Percentiles rank a stretch among this genome's conserved stretches.
phyloP scores from a whole-genome alignment of 2,797 vertebrate species.

The Malurus leucopterus region DNA sequence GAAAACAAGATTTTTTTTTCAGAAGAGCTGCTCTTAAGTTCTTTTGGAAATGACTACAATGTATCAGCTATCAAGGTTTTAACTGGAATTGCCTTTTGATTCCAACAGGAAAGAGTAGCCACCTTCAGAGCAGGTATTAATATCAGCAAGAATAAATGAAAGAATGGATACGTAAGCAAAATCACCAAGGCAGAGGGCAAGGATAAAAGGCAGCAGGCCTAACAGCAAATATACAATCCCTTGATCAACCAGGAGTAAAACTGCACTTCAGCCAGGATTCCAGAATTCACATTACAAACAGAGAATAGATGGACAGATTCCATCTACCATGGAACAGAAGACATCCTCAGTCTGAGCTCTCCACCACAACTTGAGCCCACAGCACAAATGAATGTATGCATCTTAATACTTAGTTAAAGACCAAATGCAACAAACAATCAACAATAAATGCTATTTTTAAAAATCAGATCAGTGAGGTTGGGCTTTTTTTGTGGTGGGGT shows the following conservation, averaged over 20 bases:
- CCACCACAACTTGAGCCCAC: background rate
- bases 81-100: background rate
- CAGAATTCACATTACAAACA: background rate
- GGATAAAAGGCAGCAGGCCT: background rate
- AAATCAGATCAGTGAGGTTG: accelerated
- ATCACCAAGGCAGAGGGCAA: background rate
- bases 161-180: background rate
- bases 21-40: background rate
- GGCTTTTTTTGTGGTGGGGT: background rate
- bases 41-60: background rate
- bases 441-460: background rate
- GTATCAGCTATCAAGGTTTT: background rate
- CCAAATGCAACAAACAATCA: background rate
- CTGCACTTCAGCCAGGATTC: accelerated
- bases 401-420: background rate
- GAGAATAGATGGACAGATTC: background rate
- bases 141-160: background rate
- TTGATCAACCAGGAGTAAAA: background rate
- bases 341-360: background rate
- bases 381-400: background rate
- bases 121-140: background rate
- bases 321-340: background rate
- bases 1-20: background rate
- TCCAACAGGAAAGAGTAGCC: background rate
- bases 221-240: background rate